Base-by-base conservation (phyloP, 2,113 vertebrate genomes). In the Engraulis encrasicolus region DNA sequence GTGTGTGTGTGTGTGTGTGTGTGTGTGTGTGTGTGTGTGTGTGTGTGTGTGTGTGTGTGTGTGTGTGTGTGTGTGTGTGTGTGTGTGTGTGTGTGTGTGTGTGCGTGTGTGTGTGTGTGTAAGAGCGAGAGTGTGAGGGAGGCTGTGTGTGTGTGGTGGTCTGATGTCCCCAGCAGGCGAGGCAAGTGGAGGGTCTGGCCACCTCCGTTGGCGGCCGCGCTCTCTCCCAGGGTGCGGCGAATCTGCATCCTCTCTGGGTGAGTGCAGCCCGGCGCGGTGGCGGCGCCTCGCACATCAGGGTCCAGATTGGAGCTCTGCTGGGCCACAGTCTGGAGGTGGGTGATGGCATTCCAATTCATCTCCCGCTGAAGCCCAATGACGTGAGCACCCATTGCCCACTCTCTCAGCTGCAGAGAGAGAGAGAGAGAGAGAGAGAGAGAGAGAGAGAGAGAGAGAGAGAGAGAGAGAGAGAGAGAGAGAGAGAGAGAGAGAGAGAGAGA, bases 291-390 rank as follows among this genome's bases (percentile, higher is more conserved):
- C 92, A 90, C 90, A 90, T 90, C 71, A 54, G 90, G 91, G 93
- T 93, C 94, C 94, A 94, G 93, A 95, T 94, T 95, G 94, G 91
- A 90, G 91, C 89, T n/a, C n/a, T n/a, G 90, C 89, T 92, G 93
- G 93, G 92, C 93, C 90, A n/a, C n/a, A 93, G 91, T 93, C 93
- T 90, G 92, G 92, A 94, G 92, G 94, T 94, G 93, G 94, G 91
- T 87, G 91, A 93, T 85, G 92, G 93, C 92, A 91, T 92, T 91
- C 92, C 93, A 93, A 95, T 96, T 93, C 94, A 94, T 98, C 97
- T 98, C 98, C 97, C 95, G 93, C 95, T 91, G 94, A 94, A 96
- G 96, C 96, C 96, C 95, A 92, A 95, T 97, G 93, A 94, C 90
- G 91, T 93, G 93, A 93, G 92, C 93, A 93, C 91, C 91, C 92